Evolutionary conservation across 2,797 vertebrate genomes (phyloP), one percentile per base, ranked within the genome.

Genomic region (Trachurus trachurus): DNA sequence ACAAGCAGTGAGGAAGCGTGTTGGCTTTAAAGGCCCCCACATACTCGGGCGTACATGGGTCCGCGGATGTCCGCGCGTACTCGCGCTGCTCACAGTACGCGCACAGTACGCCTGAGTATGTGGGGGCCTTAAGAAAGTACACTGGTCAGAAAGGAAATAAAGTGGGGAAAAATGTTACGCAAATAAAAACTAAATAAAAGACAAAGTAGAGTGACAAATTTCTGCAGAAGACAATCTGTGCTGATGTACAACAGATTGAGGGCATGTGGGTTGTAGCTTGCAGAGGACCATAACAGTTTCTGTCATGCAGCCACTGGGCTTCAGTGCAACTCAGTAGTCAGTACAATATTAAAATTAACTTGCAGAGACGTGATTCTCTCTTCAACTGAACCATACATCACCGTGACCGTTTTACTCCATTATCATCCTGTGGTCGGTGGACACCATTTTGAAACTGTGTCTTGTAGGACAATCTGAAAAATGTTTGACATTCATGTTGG

Each of bases 381-480:
- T 80, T 31, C 40, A 57, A 37, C 21, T 15, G 8, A 21, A 34
- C 21, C 59, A 80, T 73, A 34, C 52, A 73, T 74, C 29, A 62
- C 13, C 47, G 9, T 58, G 44, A 80, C 10, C 2, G 0, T 52
- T 76, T 45, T 53, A 69, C 50, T 66, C 37, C 56, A 47, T 58
- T 45, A 66, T 60, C 65, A 57, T 21, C 44, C 44, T 58, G 54
- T 60, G 58, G 49, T 53, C 3, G 5, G 39, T 6, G 17, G 13
- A 74, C 17, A 34, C 6, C 1, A 0, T 29, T 75, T 58, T 39
- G 17, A 50, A 50, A 58, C 34, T 73, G 11, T 58, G 17, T 9
- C 42, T 69, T 72, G 22, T 31, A 76, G 45, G 52, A 53, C 16
- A 5, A 26, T 47, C 6, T 37, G 34, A 74, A 37, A 63, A 26